Evolutionary conservation across 2,888 invertebrate genomes (phyloP).

Genomic region (Ochropleura plecta): DNA sequence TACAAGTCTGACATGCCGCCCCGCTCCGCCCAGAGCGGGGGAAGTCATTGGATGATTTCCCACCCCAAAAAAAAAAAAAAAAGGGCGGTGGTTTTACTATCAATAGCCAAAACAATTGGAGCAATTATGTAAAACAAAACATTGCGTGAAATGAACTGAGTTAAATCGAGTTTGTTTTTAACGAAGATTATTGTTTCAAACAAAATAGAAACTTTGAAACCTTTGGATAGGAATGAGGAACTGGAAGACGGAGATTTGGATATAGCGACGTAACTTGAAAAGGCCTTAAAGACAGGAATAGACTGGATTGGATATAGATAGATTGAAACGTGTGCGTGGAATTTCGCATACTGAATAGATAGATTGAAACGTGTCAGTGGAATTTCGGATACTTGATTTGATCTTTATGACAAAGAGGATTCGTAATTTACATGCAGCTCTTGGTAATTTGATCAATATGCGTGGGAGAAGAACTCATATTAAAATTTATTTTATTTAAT

Average conservation of each 20-base stretch:
- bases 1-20: no score
- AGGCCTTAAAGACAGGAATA: background rate
- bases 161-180: slow-evolving; percentile 41
- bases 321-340: background rate
- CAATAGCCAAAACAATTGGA: slow-evolving; percentile 31
- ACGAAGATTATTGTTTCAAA: slow-evolving; percentile 26
- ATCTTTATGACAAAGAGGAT: background rate
- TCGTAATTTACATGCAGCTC: background rate
- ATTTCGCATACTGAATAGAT: slow-evolving; percentile 1
- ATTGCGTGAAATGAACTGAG: slow-evolving; percentile 27
- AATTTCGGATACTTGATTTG: slow-evolving; percentile 3
- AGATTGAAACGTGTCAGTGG: background rate
- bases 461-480: no score
- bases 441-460: background rate
- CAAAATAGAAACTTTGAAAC: slow-evolving; percentile 21
- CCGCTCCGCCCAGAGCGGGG: no score
- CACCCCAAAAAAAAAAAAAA: no score
- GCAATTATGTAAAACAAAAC: slow-evolving; percentile 45
- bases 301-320: background rate
- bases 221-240: slow-evolving; percentile 7
- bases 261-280: background rate
- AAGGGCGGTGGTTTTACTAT: slow-evolving; percentile 5
- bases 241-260: background rate
- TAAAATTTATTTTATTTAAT: no score
- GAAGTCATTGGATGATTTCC: no score